phyloP scores from a whole-genome alignment of 2,797 vertebrate species.

The Channa striata region DNA sequence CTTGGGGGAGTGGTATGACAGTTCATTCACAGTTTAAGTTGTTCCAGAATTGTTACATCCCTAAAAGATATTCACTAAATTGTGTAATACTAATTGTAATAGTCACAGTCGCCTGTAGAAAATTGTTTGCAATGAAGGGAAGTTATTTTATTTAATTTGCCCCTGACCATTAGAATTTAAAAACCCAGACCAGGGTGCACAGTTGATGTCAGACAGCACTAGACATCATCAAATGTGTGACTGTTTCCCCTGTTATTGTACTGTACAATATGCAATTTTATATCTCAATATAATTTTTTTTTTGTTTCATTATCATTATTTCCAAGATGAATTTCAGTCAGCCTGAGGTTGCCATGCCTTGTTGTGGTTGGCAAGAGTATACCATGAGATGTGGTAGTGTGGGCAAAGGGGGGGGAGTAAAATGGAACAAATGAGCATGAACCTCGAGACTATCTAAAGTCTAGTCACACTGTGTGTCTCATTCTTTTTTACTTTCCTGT shows the following conservation, averaged over 20 bases:
- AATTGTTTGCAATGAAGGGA: neutral
- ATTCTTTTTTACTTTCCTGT: neutral
- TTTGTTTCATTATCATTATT: neutral
- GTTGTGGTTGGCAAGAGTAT: conserved; percentile 31
- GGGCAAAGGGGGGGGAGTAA: conserved; percentile 21
- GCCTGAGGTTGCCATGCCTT: conserved; percentile 23
- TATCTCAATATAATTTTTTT: neutral
- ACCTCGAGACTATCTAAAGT: conserved; percentile 20
- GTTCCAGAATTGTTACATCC: too few species aligned
- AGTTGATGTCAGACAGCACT: neutral
- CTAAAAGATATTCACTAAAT: neutral
- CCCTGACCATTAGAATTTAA: neutral
- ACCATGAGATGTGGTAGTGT: conserved; percentile 27
- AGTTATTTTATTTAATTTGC: neutral
- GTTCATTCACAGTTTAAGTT: too few species aligned
- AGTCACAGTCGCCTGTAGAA: neutral
- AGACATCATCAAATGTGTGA: neutral
- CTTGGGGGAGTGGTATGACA: too few species aligned
- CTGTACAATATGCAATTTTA: neutral
- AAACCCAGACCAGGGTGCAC: neutral
- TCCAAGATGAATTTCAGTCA: conserved; percentile 14
- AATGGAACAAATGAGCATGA: conserved; percentile 53
- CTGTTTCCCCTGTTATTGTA: neutral
- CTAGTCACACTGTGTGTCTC: neutral
- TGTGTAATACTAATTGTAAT: neutral